These are phyloP conservation scores for Diplolepis rosae DNA, from an alignment of 2,888 invertebrate species.

Conservation along the genomic window DNA sequence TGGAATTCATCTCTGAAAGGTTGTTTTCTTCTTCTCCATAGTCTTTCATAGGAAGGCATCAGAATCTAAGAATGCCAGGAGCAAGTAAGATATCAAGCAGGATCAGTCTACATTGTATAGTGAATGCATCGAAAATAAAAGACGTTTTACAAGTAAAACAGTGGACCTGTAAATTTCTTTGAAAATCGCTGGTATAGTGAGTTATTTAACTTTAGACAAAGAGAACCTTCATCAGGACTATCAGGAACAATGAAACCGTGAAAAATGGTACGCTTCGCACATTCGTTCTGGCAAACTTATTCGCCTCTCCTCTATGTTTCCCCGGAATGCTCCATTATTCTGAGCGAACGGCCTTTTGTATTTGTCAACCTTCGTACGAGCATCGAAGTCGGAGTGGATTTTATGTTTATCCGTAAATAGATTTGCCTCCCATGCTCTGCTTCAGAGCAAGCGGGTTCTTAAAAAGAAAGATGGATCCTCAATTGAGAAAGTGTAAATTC, in stretches of 20 bases:
- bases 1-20: not conserved
- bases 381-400: conserved; percentile 25
- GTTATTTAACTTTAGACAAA: conserved; percentile 54
- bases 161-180: conserved; percentile 25
- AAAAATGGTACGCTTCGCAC: conserved; percentile 57
- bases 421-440: conserved; percentile 37
- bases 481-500: not conserved
- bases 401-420: conserved; percentile 47
- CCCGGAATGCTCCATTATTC: conserved; percentile 50
- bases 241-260: conserved; percentile 58
- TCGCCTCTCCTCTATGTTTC: conserved; percentile 43
- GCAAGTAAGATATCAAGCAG: conserved; percentile 15
- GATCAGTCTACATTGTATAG: conserved; percentile 10
- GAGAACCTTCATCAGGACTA: conserved; percentile 53
- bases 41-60: not conserved
- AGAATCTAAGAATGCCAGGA: conserved; percentile 7
- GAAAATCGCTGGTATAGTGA: conserved; percentile 6
- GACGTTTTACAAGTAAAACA: conserved; percentile 18
- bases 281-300: conserved; percentile 41
- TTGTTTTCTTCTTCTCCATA: not conserved
- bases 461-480: conserved; percentile 19
- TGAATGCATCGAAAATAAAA: conserved; percentile 16
- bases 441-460: not conserved
- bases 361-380: conserved; percentile 48
- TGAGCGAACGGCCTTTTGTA: conserved; percentile 50